Percentiles rank a stretch among this genome's conserved stretches.
Evolutionary conservation across 2,797 vertebrate genomes (phyloP).

Genomic region (Tragopan temminckii): DNA sequence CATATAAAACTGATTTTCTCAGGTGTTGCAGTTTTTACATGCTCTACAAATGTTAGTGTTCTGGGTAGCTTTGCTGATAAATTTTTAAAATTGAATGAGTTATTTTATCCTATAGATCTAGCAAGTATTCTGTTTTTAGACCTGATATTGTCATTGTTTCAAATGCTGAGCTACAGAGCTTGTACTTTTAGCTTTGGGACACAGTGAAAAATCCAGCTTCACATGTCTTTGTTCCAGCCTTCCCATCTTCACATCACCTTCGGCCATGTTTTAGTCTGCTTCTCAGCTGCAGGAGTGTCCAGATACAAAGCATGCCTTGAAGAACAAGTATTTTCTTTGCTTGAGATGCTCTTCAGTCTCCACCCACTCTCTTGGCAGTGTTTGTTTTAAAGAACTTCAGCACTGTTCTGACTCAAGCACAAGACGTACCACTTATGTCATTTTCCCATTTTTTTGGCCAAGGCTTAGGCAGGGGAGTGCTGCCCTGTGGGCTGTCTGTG

Average conservation of each 20-base stretch:
- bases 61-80: not conserved
- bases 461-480: not conserved
- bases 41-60: not conserved
- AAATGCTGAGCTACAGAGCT: not conserved
- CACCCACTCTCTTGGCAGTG: not conserved
- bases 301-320: rapidly evolving
- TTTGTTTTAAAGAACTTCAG: not conserved
- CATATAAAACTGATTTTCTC: not conserved
- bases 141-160: not conserved
- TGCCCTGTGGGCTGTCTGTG: not conserved
- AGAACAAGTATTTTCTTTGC: not conserved
- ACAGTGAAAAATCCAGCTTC: not conserved
- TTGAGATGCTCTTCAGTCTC: not conserved
- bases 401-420: not conserved
- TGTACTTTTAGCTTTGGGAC: not conserved
- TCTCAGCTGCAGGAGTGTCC: not conserved
- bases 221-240: not conserved
- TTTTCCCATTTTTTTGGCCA: not conserved
- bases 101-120: not conserved
- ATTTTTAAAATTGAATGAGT: not conserved
- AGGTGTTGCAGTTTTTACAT: not conserved
- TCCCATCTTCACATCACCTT: not conserved
- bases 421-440: not conserved
- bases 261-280: not conserved
- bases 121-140: not conserved